phyloP scores from a whole-genome alignment of 53 echinoderm and acorn worm genomes.

The Mesocentrotus franciscanus region DNA sequence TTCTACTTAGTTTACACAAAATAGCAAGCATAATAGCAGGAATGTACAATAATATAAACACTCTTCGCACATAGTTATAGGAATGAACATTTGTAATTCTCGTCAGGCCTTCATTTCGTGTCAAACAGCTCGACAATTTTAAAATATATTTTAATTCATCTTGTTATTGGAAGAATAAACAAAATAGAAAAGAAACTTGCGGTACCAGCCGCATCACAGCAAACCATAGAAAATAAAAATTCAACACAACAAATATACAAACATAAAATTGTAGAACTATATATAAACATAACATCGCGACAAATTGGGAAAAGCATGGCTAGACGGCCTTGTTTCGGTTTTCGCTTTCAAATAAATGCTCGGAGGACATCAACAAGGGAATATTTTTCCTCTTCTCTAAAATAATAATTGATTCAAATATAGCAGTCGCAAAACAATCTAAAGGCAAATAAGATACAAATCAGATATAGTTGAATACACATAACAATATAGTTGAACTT shows the following conservation, averaged over 20 bases:
- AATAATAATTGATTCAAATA: background rate
- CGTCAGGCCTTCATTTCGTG: background rate
- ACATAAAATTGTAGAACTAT: conserved; percentile 46
- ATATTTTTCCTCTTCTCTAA: background rate
- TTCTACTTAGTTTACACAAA: conserved; percentile 47
- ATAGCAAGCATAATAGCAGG: conserved; percentile 59
- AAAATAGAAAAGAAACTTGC: conserved; percentile 44
- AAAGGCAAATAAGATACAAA: background rate
- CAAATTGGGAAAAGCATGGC: conserved; percentile 16
- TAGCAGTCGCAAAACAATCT: background rate
- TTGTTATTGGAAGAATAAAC: background rate
- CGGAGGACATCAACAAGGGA: background rate
- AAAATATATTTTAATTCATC: conserved; percentile 20
- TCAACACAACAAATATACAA: conserved; percentile 53
- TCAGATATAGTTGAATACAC: conserved; percentile 23
- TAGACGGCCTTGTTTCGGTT: conserved; percentile 31
- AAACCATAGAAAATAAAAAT: conserved; percentile 59
- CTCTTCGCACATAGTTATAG: conserved; percentile 26
- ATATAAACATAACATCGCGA: conserved; percentile 41
- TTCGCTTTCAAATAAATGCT: background rate
- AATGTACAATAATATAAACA: conserved; percentile 68
- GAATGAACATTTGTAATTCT: conserved; percentile 19
- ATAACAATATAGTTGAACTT: conserved; percentile 8
- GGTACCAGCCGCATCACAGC: conserved; percentile 60
- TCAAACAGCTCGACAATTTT: background rate